Base-by-base conservation (phyloP, 2,113 vertebrate genomes). In the Willisornis vidua region DNA sequence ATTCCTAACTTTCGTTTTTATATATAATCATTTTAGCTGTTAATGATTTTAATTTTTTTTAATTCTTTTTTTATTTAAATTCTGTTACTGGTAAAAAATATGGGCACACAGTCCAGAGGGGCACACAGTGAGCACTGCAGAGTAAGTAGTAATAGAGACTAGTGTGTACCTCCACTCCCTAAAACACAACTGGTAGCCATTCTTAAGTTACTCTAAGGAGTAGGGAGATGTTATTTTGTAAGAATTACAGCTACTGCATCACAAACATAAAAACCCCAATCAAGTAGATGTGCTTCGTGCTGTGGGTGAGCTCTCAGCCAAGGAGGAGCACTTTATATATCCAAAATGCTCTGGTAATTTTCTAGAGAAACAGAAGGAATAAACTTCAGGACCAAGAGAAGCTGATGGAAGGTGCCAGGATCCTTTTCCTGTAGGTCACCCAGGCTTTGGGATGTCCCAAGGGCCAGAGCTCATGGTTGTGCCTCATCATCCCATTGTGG, bases 101-200 rank as follows among this genome's bases (percentile, higher is more conserved):
- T 3, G 49, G 87, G 57, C 85, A 62, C 85, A 59, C 3, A 25
- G 55, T 95, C 91, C 78, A 91, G 76, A 88, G 95, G 55, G 94
- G 70, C 75, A 63, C 73, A 45, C 67, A 96, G 67, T 73, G 33
- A 54, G 73, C 26, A 37, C 67, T 87, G 85, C 74, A 85, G 79
- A 96, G 94, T 91, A 90, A 96, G 89, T 83, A 68, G 93, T 19
- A 78, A 79, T 4, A 85, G 75, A 25, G 72, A 83, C 20, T 33
- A 67, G 20, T 54, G 12, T 45, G 37, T 62, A n/a, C 8, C 22
- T 66, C 22, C 3, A 3, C 55, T 82, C 31, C 63, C 3, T 58
- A 15, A 62, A 54, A n/a, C 39, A 39, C 24, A 26, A 75, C 77
- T 48, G 18, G 6, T 83, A 82, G 67, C 43, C 66, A 5, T 78